Base-by-base conservation (phyloP, 1,140 invertebrate genomes). In the Eupristina koningsbergeri region DNA sequence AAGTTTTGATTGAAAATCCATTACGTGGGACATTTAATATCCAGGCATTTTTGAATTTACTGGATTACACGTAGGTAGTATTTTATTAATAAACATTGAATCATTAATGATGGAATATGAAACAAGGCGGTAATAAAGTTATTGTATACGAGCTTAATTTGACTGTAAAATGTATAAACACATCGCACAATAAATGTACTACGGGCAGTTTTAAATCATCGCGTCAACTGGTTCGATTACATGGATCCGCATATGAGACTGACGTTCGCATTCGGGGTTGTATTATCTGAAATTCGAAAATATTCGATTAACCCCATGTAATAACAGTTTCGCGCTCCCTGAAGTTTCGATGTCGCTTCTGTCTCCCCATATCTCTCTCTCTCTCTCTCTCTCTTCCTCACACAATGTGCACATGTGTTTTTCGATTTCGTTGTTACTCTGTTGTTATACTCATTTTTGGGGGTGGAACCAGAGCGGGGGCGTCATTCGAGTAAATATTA, bases 291-390 rank as follows among this genome's bases (percentile, higher is more conserved):
- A 79, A 61, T 80, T 84, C 34, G 67, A 80, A 84, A 84, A 80
- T 74, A 63, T 84, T 80, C 53, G 82, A 78, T 83, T 36, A 78
- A 36, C 63, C 73, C 73, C 36, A 15, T 79, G 67, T 84, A 84
- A 84, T 84, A 84, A 84, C 82, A 84, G 58, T 74, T 84, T 84
- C 64, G 45, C 75, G 17, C 63, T 53, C 36, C 19, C 61, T 69
- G 63, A 76, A 78, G 58, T 78, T 83, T 83, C 78, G 3, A 83
- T 83, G 64, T 41, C 74, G 29, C 63, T 83, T 53, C 64, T 22
- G 9, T 36, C 2, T 45, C 34, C 19, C 13, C n/a, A 34, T 58
- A 3, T 39, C 63, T 61, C 31, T 74, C 78, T 36, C 11, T 15
- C 53, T 31, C 36, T 0, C 31, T 39, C 63, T 61, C 31, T 74